Evolutionary conservation across 2,888 invertebrate species (phyloP).

Genomic region (Athalia rosae): DNA sequence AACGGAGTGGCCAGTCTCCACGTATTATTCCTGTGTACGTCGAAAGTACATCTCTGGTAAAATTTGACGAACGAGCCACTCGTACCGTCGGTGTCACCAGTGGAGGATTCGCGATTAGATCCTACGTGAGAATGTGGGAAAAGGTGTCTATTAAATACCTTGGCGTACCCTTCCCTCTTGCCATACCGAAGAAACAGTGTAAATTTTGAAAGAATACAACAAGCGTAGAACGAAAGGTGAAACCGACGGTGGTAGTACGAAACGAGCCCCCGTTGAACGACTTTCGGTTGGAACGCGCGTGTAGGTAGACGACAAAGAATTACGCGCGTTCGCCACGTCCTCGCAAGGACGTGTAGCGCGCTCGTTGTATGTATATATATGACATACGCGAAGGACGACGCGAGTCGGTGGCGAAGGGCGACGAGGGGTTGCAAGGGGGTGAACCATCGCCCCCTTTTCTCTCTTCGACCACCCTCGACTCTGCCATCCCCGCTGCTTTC

Average conservation of each 20-base stretch:
- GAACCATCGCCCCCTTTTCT: constrained; percentile 24
- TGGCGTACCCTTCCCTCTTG: too few relatives aligned
- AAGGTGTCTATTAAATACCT: too few relatives aligned
- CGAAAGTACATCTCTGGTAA: too few relatives aligned
- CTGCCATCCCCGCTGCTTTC: constrained; percentile 22
- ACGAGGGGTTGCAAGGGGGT: constrained; percentile 45
- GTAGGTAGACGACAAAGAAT: constrained; percentile 22
- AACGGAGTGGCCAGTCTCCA: too few relatives aligned
- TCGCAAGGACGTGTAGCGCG: constrained; percentile 44
- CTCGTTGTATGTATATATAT: constrained; percentile 45
- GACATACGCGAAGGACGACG: constrained; percentile 59
- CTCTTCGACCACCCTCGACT: constrained; percentile 14
- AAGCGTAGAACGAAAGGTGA: neutral
- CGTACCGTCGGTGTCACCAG: too few relatives aligned
- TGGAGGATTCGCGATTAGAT: too few relatives aligned
- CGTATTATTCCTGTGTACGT: too few relatives aligned
- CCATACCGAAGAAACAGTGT: neutral
- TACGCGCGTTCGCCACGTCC: neutral
- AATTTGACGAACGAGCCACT: too few relatives aligned
- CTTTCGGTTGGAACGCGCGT: constrained; percentile 31
- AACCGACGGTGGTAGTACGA: constrained; percentile 25
- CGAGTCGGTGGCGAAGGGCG: constrained; percentile 39
- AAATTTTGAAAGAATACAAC: neutral
- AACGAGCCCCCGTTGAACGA: constrained; percentile 29
- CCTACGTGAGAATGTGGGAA: too few relatives aligned